A percentile compares a stretch with the other conserved stretches of the same genome.
Evolutionary conservation across 2,888 invertebrate genomes (phyloP).

Genomic region (Synanthedon tipuliformis): DNA sequence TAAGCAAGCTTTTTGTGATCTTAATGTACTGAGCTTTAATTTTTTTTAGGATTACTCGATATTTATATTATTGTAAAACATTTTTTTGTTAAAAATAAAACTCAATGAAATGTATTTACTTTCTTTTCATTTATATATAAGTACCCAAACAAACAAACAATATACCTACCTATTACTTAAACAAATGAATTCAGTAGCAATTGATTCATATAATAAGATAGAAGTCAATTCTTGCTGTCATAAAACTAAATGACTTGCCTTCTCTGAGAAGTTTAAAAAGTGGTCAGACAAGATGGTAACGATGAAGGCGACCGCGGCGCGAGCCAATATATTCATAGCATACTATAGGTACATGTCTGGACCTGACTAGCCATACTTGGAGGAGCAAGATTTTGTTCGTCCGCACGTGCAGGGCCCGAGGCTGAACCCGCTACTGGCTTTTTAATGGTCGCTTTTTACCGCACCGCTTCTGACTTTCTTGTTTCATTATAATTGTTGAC

Average conservation of each 20-base stretch:
- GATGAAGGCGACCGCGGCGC: constrained; percentile 28
- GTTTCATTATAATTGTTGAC: constrained; percentile 15
- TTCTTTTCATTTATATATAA: constrained; percentile 30
- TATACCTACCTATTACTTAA: constrained; percentile 1
- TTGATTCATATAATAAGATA: constrained; percentile 6
- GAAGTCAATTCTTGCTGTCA: constrained; percentile 18
- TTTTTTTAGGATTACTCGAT: constrained; percentile 47
- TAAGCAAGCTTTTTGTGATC: constrained; percentile 38
- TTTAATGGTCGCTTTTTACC: constrained; percentile 46
- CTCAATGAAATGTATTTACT: constrained; percentile 30
- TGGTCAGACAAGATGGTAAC: constrained; percentile 39
- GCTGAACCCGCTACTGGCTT: constrained; percentile 48
- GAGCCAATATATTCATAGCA: constrained; percentile 16
- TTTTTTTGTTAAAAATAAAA: constrained; percentile 31
- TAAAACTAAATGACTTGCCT: constrained; percentile 20
- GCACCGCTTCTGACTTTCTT: constrained; percentile 22
- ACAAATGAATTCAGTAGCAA: constrained; percentile 1
- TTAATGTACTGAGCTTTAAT: constrained; percentile 57
- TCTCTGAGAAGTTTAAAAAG: constrained; percentile 34
- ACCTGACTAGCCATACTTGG: constrained; percentile 19
- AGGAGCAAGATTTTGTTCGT: constrained; percentile 22
- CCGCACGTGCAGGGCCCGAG: constrained; percentile 54
- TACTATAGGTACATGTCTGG: neutral
- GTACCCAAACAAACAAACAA: constrained; percentile 14
- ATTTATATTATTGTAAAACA: constrained; percentile 26